These are phyloP conservation scores for Diachrysia chrysitis DNA, from an alignment of 2,888 invertebrate species.

Conservation along the genomic window DNA sequence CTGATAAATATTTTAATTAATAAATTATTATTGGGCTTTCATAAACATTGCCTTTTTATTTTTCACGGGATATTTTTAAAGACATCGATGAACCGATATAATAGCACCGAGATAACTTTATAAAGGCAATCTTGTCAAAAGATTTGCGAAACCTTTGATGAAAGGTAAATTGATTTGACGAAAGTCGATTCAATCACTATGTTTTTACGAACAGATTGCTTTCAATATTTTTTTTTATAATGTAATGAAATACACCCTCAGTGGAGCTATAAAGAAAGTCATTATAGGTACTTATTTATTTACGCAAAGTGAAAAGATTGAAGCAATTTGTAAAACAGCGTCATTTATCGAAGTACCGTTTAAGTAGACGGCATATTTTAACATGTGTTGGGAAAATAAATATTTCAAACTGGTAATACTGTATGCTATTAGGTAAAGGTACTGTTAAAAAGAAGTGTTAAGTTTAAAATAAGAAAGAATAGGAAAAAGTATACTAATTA, in stretches of 20 bases:
- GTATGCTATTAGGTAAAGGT: neutral
- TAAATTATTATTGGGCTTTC: neutral
- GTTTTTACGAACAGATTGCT: constrained; percentile 48
- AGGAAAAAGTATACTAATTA: too few species aligned
- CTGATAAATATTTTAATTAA: neutral
- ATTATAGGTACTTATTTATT: constrained; percentile 49
- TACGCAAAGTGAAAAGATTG: constrained; percentile 43
- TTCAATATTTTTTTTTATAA: constrained; percentile 45
- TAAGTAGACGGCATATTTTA: constrained; percentile 9
- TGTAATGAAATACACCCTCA: constrained; percentile 31
- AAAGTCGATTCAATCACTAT: constrained; percentile 55
- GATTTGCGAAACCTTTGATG: constrained; percentile 46
- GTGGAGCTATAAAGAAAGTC: constrained; percentile 42
- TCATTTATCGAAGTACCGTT: constrained; percentile 17
- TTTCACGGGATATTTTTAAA: constrained; percentile 13
- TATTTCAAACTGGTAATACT: neutral
- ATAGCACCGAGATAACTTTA: constrained; percentile 39
- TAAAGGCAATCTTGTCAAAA: constrained; percentile 52
- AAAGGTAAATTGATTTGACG: constrained; percentile 56
- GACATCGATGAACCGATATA: constrained; percentile 32
- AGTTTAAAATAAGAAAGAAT: neutral
- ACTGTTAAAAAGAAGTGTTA: neutral
- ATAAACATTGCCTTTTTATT: neutral
- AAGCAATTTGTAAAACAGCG: constrained; percentile 28
- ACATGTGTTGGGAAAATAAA: constrained; percentile 4